Evolutionary conservation across 1,140 invertebrate genomes (phyloP).

Genomic region (Drosophila ohnishii): DNA sequence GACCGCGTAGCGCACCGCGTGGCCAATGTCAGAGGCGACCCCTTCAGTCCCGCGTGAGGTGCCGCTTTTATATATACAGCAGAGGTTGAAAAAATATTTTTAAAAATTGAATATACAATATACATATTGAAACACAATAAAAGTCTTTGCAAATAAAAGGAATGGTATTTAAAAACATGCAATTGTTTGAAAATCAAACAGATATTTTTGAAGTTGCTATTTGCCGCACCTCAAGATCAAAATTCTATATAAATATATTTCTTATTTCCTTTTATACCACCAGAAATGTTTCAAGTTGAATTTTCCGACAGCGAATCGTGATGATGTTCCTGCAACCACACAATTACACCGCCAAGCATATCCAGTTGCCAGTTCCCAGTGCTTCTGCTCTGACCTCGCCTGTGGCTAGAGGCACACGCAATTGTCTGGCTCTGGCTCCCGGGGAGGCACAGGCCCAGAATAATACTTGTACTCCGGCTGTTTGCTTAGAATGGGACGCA

Average conservation of each 20-base stretch:
- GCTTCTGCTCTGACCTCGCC: conserved; percentile 17
- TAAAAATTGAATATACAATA: too few species aligned
- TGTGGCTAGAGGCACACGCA: conserved; percentile 10
- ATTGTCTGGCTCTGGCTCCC: conserved; percentile 11
- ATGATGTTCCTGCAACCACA: neutral
- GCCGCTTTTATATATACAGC: neutral
- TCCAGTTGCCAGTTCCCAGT: neutral
- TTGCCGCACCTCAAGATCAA: neutral
- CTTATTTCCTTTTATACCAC: too few species aligned
- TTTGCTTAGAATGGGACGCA: conserved; percentile 66
- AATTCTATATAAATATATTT: neutral
- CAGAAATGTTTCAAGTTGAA: neutral
- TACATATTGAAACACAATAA: too few species aligned
- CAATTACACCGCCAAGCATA: neutral
- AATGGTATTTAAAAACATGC: too few species aligned
- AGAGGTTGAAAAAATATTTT: neutral
- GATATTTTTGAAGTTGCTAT: neutral
- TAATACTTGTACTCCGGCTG: conserved; percentile 25
- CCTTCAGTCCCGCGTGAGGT: neutral
- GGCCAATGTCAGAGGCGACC: conserved; percentile 53
- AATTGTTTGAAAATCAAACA: neutral
- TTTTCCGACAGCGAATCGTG: neutral
- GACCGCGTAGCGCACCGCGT: conserved; percentile 50
- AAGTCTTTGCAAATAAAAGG: too few species aligned
- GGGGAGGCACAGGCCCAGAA: conserved; percentile 12